Conservation (phyloP, 2,113 vertebrate species). For the Crotalus helleri region DNA sequence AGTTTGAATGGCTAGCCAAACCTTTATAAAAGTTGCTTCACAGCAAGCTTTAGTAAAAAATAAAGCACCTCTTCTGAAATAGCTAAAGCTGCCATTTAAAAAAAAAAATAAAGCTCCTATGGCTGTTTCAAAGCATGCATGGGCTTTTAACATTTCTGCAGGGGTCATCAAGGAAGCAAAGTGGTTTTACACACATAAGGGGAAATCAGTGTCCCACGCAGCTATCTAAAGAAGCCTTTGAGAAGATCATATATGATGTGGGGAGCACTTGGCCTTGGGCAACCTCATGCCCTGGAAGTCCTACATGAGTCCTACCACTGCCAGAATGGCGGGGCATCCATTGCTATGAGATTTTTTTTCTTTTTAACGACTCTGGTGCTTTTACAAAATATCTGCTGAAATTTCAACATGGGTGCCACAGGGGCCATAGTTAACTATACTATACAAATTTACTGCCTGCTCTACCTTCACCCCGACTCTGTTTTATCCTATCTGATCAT, state of each 20-base stretch:
- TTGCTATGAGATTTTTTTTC: too few species aligned
- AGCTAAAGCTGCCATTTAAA: too few species aligned
- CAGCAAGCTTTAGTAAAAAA: neutral
- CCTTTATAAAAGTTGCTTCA: neutral
- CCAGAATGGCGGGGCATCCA: neutral
- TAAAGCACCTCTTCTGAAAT: neutral
- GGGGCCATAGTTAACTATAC: too few species aligned
- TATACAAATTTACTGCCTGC: neutral
- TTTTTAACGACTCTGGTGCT: neutral
- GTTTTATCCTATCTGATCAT: neutral
- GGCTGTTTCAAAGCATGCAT: neutral
- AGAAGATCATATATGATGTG: neutral
- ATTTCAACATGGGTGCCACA: too few species aligned
- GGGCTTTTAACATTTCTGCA: neutral
- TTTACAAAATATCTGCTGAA: too few species aligned
- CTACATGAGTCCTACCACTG: neutral
- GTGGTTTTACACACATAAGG: neutral
- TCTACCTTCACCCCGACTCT: neutral
- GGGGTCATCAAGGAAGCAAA: neutral
- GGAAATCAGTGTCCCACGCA: neutral
- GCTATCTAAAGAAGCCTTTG: neutral
- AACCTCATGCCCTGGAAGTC: neutral
- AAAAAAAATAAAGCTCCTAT: too few species aligned
- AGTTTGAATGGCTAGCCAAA: neutral
- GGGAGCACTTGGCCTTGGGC: neutral